phyloP scores from a whole-genome alignment of 2,888 invertebrate species.

The Drosophila ezoana region DNA sequence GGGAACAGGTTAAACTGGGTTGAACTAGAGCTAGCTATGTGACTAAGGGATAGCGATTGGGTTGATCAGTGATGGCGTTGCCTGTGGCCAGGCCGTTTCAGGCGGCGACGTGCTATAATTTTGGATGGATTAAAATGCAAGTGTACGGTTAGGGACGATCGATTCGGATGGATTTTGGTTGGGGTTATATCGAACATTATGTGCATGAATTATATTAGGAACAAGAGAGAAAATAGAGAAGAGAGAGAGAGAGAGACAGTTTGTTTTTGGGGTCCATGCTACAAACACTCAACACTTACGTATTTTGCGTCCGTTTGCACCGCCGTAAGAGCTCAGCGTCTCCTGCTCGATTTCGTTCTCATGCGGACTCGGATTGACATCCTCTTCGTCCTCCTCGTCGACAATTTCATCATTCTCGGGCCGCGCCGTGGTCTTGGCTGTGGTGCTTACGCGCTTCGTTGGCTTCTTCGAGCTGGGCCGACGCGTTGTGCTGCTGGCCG shows the following conservation, averaged over 20 bases:
- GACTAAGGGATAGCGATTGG: slow-evolving; percentile 35
- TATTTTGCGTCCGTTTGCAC: slow-evolving; percentile 81
- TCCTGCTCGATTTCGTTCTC: slow-evolving; percentile 81
- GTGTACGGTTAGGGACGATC: slow-evolving; percentile 26
- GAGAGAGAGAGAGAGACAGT: slow-evolving; percentile 63
- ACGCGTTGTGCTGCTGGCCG: slow-evolving; percentile 85
- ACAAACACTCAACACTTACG: slow-evolving; percentile 82
- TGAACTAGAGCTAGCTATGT: slow-evolving; percentile 54
- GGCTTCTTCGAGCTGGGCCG: slow-evolving; percentile 83
- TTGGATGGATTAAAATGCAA: slow-evolving; percentile 34
- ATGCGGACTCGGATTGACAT: slow-evolving; percentile 74
- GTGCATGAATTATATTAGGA: slow-evolving; percentile 62
- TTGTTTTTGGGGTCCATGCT: slow-evolving; percentile 76
- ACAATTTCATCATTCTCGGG: slow-evolving; percentile 78
- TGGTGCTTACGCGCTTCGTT: slow-evolving; percentile 77
- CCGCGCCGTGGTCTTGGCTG: slow-evolving; percentile 77
- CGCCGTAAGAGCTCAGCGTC: slow-evolving; percentile 67
- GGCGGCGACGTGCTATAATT: slow-evolving; percentile 69
- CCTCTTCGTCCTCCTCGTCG: slow-evolving; percentile 82
- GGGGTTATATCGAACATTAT: slow-evolving; percentile 25
- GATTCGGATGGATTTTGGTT: slow-evolving; percentile 27
- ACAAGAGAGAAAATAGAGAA: slow-evolving; percentile 55
- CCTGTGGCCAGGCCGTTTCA: slow-evolving; percentile 61
- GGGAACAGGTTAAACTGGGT: slow-evolving; percentile 6
- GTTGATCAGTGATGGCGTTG: slow-evolving; percentile 56